A percentile compares a stretch with the other conserved stretches of the same genome.
These are phyloP conservation scores for Microtus montanus DNA, from an alignment of 2,113 vertebrate genomes.

Conservation along the genomic window DNA sequence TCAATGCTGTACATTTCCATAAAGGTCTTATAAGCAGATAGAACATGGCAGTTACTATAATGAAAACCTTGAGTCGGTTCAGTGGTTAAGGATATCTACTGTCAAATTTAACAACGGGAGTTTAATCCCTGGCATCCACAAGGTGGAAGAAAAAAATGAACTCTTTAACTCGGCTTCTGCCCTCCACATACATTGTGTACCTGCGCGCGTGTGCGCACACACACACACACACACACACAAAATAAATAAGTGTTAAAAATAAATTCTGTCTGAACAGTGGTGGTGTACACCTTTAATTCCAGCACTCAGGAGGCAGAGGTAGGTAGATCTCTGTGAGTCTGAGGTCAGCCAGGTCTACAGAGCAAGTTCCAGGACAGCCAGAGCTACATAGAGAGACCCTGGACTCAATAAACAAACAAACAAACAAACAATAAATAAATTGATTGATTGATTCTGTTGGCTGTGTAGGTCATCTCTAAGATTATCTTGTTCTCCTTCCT, in stretches of 20 bases:
- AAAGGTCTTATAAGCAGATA: constrained; percentile 3
- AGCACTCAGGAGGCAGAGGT: too few relatives aligned
- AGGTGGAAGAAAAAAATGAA: not conserved
- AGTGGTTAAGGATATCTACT: not conserved
- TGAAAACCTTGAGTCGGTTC: not conserved
- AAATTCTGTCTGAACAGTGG: not conserved
- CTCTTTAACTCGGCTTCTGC: not conserved
- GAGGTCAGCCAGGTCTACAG: too few relatives aligned
- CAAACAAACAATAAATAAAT: too few relatives aligned
- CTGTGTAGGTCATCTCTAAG: not conserved
- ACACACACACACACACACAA: not conserved
- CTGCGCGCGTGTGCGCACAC: too few relatives aligned
- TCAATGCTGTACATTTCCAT: not conserved
- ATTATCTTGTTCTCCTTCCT: not conserved
- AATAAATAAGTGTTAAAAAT: not conserved
- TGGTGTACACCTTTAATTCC: too few relatives aligned
- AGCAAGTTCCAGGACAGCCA: too few relatives aligned
- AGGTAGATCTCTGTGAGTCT: too few relatives aligned
- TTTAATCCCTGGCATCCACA: not conserved
- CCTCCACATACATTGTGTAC: not conserved
- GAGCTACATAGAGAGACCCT: too few relatives aligned
- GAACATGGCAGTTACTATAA: not conserved
- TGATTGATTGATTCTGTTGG: not conserved
- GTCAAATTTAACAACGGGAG: not conserved
- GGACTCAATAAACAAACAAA: too few relatives aligned